phyloP scores from a whole-genome alignment of 2,113 vertebrate species.

The Rhodinocichla rosea region DNA sequence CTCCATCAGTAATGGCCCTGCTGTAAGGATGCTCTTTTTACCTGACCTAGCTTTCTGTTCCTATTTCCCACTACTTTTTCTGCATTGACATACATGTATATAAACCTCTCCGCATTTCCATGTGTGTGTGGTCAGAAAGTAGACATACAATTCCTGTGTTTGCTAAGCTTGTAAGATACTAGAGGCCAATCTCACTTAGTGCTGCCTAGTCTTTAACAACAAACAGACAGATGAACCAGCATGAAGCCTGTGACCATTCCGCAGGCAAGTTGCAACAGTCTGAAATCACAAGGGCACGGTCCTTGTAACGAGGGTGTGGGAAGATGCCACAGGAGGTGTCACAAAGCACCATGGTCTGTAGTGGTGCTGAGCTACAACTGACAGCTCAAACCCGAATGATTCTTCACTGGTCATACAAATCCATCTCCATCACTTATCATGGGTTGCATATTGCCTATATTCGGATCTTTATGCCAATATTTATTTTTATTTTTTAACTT shows the following conservation, averaged over 20 bases:
- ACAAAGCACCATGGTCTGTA: background rate
- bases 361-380: background rate
- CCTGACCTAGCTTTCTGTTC: background rate
- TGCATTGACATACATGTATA: background rate
- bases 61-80: background rate
- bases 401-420: background rate
- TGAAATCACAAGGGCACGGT: background rate
- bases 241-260: background rate
- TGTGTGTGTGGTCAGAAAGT: background rate
- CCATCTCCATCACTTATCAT: background rate
- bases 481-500: background rate
- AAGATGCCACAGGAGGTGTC: background rate
- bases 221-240: background rate
- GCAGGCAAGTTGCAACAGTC: background rate
- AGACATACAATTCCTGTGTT: fast-evolving
- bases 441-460: background rate
- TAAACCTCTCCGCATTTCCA: background rate
- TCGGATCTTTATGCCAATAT: background rate
- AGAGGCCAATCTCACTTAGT: background rate
- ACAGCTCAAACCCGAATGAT: background rate
- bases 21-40: background rate
- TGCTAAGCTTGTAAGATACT: background rate
- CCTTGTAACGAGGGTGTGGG: too few species aligned
- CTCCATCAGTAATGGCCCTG: background rate
- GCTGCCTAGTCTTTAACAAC: background rate